Evolutionary conservation across 2,113 vertebrate genomes (phyloP), one percentile per base, ranked within the genome.

Genomic region (Lamprotornis superbus): DNA sequence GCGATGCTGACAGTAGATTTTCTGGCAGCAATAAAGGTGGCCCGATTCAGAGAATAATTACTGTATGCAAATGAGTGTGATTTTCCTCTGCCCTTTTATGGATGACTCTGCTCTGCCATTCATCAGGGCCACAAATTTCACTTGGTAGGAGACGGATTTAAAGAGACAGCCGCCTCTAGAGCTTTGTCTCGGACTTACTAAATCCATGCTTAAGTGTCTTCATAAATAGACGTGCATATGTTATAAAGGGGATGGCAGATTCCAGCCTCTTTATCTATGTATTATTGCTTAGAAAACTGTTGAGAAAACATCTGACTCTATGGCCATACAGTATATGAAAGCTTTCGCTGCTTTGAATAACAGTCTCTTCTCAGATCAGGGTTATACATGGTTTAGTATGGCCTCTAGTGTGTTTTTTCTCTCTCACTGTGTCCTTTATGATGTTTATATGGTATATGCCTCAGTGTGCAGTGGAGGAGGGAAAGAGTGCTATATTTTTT

Each of bases 41-140:
- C 98, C 98, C 97, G 97, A 98, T 98, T 98, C 98, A 98, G 98
- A 98, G 98, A 98, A 98, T 98, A 98, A 98, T 98, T 98, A 98
- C 98, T 97, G 97, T 98, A 98, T 98, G 98, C 98, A 98, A 98
- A 98, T 98, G 97, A 98, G 82, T 97, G 97, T 97, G 98, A 98
- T 98, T 98, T 98, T 97, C 97, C 95, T 97, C 97, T 98, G 98
- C 97, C 98, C 98, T 98, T 98, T 98, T 98, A 98, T 98, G 97
- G 98, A 98, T 98, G 98, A 95, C 96, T 98, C 98, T 91, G 97
- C 95, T 97, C 97, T 97, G 97, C 97, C 97, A 97, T 98, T 98
- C 97, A 98, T 98, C 98, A 98, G 98, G 97, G 90, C 98, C 97
- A 97, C 98, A 97, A 89, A 98, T 98, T 98, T 98, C 95, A 97